These are phyloP conservation scores for Euborellia annulipes DNA, from an alignment of 1,140 invertebrate species.

Conservation along the genomic window DNA sequence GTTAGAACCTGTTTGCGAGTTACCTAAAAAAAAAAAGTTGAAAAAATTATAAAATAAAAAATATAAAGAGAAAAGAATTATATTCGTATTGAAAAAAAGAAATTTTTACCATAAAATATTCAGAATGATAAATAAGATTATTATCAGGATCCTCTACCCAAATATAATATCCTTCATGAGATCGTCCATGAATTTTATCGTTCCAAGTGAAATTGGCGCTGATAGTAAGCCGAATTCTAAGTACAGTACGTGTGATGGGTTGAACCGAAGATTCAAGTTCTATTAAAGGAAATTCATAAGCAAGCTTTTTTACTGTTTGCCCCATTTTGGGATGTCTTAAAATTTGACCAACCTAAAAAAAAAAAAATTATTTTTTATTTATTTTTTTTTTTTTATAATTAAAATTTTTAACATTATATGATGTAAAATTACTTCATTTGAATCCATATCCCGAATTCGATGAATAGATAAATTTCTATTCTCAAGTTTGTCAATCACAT, in stretches of 20 bases:
- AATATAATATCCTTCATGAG: conserved; percentile 85
- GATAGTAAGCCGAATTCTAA: conserved; percentile 73
- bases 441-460: conserved; percentile 67
- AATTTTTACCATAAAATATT: conserved; percentile 65
- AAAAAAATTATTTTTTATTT: not conserved
- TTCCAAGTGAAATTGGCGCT: conserved; percentile 82
- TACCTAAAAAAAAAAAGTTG: conserved; percentile 1
- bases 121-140: conserved; percentile 92
- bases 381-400: not conserved
- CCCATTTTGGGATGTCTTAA: conserved; percentile 65
- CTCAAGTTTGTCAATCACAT: conserved; percentile 73
- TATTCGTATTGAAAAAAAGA: conserved; percentile 7
- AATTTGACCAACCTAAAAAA: conserved; percentile 20
- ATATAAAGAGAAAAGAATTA: conserved; percentile 10
- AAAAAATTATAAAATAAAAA: conserved; percentile 5
- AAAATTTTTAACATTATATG: not conserved
- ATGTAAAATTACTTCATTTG: conserved; percentile 28
- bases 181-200: conserved; percentile 74
- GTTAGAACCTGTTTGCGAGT: conserved; percentile 33
- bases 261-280: conserved; percentile 72
- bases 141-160: conserved; percentile 94
- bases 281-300: conserved; percentile 68
- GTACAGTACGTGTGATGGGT: conserved; percentile 86
- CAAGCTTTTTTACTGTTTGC: conserved; percentile 62
- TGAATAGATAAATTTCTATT: conserved; percentile 53